Conservation (phyloP, 2,113 vertebrate genomes). For the Pollachius pollachius region DNA sequence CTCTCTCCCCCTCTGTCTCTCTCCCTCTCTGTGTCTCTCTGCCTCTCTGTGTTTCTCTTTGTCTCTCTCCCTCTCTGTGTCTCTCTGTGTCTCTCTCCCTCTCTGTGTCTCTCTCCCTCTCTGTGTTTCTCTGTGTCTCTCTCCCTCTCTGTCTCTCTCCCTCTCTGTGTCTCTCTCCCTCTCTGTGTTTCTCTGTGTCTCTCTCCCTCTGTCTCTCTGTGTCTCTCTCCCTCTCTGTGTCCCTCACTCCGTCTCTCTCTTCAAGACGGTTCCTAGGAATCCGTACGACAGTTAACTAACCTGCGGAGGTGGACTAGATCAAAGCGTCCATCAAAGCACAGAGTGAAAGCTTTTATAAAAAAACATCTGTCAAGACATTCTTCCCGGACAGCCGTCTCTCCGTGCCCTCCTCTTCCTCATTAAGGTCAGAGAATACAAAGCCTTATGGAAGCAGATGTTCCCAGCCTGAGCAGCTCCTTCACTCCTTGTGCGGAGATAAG, state of each 20-base stretch:
- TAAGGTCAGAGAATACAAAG: constrained; percentile 21
- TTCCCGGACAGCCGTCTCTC: constrained; percentile 5
- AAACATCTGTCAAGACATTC: constrained; percentile 49
- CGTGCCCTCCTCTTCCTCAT: constrained; percentile 27
- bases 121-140: too few relatives aligned
- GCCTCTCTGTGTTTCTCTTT: too few relatives aligned
- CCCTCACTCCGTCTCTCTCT: too few relatives aligned
- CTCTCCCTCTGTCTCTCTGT: constrained; percentile 14
- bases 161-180: too few relatives aligned
- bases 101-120: too few relatives aligned
- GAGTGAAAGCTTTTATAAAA: constrained; percentile 46
- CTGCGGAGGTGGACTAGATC: constrained; percentile 56
- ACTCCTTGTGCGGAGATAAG: too few relatives aligned
- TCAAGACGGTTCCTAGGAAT: neutral
- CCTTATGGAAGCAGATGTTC: constrained; percentile 6
- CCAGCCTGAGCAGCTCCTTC: too few relatives aligned
- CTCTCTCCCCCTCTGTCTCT: too few relatives aligned
- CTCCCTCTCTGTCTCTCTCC: too few relatives aligned
- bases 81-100: too few relatives aligned
- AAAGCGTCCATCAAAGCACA: constrained; percentile 48
- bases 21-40: too few relatives aligned
- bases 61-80: too few relatives aligned
- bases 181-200: constrained; percentile 11
- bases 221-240: constrained; percentile 18
- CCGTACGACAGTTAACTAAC: constrained; percentile 47